Evolutionary conservation across 2,888 invertebrate genomes (phyloP).

Genomic region (Cephonodes hylas): DNA sequence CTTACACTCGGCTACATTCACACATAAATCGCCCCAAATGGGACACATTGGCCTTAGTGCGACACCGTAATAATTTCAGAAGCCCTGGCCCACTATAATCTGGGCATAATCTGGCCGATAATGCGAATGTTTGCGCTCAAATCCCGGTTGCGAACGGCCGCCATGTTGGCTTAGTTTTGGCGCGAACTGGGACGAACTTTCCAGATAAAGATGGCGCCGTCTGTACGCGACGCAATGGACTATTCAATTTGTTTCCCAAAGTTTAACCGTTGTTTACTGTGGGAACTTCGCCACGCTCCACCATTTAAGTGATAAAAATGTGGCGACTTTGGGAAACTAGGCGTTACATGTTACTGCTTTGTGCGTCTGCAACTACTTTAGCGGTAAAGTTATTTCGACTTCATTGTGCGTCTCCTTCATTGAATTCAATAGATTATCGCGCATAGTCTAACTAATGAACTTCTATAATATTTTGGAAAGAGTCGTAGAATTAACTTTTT

Average conservation of each 20-base stretch:
- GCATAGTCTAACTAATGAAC: too few species aligned
- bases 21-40: constrained; percentile 77
- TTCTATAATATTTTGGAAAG: too few species aligned
- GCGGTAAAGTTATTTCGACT: not conserved
- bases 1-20: constrained; percentile 74
- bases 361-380: not conserved
- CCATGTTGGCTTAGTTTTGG: constrained; percentile 66
- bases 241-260: constrained; percentile 18
- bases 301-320: not conserved
- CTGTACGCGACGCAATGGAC: constrained; percentile 40
- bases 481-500: too few species aligned
- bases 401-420: not conserved
- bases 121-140: constrained; percentile 73
- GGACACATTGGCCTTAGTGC: constrained; percentile 75
- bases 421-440: not conserved
- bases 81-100: constrained; percentile 75
- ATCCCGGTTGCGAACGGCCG: constrained; percentile 59
- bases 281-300: constrained; percentile 34
- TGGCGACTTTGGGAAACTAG: not conserved
- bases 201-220: constrained; percentile 61
- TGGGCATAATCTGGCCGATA: constrained; percentile 79
- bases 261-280: constrained; percentile 26
- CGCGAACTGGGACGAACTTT: constrained; percentile 48
- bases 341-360: not conserved
- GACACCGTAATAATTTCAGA: constrained; percentile 76